Evolutionary conservation across 2,797 vertebrate species (phyloP), one percentile per base, ranked within the genome.

Genomic region (Heliangelus exortis): DNA sequence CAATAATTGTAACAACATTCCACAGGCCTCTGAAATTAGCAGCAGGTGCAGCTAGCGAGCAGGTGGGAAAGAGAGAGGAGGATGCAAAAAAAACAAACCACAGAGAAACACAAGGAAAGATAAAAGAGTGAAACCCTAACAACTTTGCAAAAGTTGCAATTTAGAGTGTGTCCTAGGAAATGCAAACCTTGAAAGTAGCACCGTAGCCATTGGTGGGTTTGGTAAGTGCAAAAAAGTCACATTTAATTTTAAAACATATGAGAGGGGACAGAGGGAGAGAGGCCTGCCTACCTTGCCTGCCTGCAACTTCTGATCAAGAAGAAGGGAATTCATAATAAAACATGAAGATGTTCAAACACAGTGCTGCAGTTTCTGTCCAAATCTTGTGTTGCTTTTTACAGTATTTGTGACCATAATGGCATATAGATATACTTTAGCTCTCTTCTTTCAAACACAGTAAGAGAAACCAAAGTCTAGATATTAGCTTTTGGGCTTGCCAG

Each of bases 391-490:
- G 19, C 1, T 31, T 39, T 57, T 85, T 85, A 45, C 69, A 33
- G 15, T 53, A 47, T 77, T 90, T 86, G 48, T n/a, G 71, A 65
- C 23, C 33, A 55, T 36, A 62, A 16, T 34, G 29, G 33, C n/a
- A 51, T 50, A 51, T 18, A 19, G 39, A 15, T 69, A 48, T 54
- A 55, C 20, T 50, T 91, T 19, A 68, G 26, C 43, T 45, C 36
- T 36, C 33, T 58, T 39, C 28, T 91, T 88, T 88, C 53, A 83
- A 86, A 97, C 93, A 17, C 26, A 79, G 36, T 33, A 48, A 73
- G 73, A 81, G 51, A 84, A 83, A 86, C 33, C 53, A 39, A 63
- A 93, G 31, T 29, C 15, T 66, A n/a, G 73, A 86, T 83, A 83
- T 72, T 84, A 82, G 72, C 41, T 73, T 77, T 75, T 66, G 83